Base-by-base conservation (phyloP, 2,888 invertebrate species). In the Drosophila infuscata region DNA sequence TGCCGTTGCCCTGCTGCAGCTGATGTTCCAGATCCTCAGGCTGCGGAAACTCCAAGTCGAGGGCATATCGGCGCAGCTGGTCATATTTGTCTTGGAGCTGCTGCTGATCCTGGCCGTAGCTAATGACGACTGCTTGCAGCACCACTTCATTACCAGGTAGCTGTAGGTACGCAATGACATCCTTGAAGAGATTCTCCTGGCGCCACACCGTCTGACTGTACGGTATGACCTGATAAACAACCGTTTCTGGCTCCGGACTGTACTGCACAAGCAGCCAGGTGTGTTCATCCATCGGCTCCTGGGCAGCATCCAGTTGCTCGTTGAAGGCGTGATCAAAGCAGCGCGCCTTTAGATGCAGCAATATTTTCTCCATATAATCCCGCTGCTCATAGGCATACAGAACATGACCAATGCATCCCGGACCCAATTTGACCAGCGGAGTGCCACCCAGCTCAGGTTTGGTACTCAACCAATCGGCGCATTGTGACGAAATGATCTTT, bases 251-350 rank as follows among this genome's bases (percentile, higher is more conserved):
- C 5, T 82, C 78, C 2, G 82, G 82, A 49, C 88, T 90, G 57
- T 92, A 91, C 48, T 92, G 92, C 6, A 92, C 79, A 7, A 92
- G 70, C 36, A 92, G 60, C 87, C 89, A 92, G 1, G 82, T 81
- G 4, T 79, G 38, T 1, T 82, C 79, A 32, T 75, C 53, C 63
- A 89, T 54, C 7, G 67, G 56, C 3, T 32, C 29, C 25, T 59
- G 58, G 1, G 35, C 38, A 0, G n/a, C 38, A 3, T 72, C 79
- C 30, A 72, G 7, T 0, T 76, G 33, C 12, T 88, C 89, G 7
- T 88, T 81, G 59, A 81, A 86, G 29, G 62, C 69, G 0, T 74
- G 69, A n/a, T 91, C 82, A 20, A 86, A 88, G 62, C 88, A 85
- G n/a, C 75, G 74, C 0, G 77, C 60, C 41, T 92, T 91, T 2